phyloP scores from a whole-genome alignment of 2,797 vertebrate species.

The Rhinella marina region DNA sequence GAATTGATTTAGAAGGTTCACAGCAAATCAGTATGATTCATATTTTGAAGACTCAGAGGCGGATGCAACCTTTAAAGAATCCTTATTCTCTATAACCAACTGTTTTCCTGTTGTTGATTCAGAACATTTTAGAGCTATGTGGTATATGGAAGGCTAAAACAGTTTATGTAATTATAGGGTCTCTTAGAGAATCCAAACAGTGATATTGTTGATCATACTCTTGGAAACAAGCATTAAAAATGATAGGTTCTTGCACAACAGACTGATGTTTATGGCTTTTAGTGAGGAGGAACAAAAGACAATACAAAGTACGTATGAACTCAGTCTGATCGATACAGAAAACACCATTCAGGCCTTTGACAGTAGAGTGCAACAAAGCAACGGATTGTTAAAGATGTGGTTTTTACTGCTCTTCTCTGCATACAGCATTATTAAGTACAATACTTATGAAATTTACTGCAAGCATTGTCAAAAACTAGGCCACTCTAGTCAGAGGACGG shows the following conservation, averaged over 20 bases:
- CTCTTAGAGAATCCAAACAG: not conserved
- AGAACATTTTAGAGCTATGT: not conserved
- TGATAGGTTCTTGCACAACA: constrained; percentile 46
- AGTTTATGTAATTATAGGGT: constrained; percentile 45
- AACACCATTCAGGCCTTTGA: constrained; percentile 36
- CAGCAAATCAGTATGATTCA: not conserved
- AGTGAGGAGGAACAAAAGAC: constrained; percentile 41
- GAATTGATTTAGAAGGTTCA: not conserved
- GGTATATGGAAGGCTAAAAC: constrained; percentile 28
- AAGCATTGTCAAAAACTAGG: not conserved
- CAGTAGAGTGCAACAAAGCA: constrained; percentile 36
- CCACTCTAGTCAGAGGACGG: not conserved
- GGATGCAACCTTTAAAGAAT: not conserved
- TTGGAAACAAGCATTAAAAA: constrained; percentile 41
- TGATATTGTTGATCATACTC: constrained; percentile 46
- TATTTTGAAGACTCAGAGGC: not conserved
- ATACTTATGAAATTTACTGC: not conserved
- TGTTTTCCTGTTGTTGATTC: not conserved
- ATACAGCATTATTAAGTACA: not conserved
- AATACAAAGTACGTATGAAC: constrained; percentile 48
- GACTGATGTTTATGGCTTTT: constrained; percentile 52
- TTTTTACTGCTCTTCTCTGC: not conserved
- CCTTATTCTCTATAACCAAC: not conserved
- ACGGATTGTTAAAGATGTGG: constrained; percentile 17
- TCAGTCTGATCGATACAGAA: constrained; percentile 43